Evolutionary conservation across 2,888 invertebrate species (phyloP), one percentile per base, ranked within the genome.

Genomic region (Rhagonycha fulva): DNA sequence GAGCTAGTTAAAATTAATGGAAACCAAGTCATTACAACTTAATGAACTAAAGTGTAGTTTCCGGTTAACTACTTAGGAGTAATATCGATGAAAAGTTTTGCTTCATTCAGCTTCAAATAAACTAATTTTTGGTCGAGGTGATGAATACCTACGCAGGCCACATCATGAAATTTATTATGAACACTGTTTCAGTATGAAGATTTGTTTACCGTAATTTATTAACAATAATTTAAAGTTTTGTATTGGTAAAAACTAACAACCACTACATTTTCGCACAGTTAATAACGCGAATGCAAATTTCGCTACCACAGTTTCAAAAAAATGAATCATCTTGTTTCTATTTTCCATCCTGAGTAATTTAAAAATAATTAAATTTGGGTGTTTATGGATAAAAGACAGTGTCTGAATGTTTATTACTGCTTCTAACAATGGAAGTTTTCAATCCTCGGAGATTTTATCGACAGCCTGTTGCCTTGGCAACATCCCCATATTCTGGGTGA

Each of bases 381-480:
- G 63, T 66, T 66, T 66, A 24, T 66, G 63, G 63, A 66, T 66
- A 66, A 66, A 66, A 66, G 63, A 26, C 63, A 68, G 68, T 28
- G 23, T 19, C 32, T 75, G 74, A 77, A 77, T 73, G 75, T 77
- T 77, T 77, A 77, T 75, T 77, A 75, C 75, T 75, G 72, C 66
- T 70, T 72, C 70, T 68, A 77, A 77, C 74, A 77, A 77, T 77
- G 77, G 68, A 77, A 71, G 74, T 75, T 75, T 77, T 72, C 75
- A 68, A 72, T 77, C 74, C 77, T 74, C 61, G 9, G 77, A 77
- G 77, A 77, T 73, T 77, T 77, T 75, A 77, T 77, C 72, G 77
- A 72, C 74, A 75, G 77, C 77, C 75, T 77, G 77, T 77, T 77
- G 77, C 77, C 77, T 75, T 68, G 77, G 77, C 72, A 75, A 77